phyloP scores from a whole-genome alignment of 2,113 vertebrate species.

The Hydropotes inermis region DNA sequence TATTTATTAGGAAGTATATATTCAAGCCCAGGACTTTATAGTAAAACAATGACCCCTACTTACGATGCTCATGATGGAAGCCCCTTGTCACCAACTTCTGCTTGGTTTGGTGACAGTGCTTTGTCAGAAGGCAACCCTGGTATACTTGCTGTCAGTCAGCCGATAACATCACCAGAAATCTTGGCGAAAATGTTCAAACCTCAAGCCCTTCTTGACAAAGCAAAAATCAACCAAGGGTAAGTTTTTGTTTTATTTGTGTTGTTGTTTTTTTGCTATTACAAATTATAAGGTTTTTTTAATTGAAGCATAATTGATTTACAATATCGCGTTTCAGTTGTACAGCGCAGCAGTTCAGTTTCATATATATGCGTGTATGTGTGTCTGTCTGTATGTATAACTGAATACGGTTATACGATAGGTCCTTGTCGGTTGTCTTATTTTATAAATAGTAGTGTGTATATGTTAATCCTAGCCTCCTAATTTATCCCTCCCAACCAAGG shows the following conservation, averaged over 20 bases:
- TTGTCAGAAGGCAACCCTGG: slow-evolving; percentile 98
- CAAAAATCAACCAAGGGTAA: slow-evolving; percentile 99
- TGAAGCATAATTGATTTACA: background rate
- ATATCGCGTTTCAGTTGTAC: background rate
- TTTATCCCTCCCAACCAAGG: slow-evolving; percentile 87
- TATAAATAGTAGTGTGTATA: background rate
- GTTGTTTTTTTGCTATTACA: background rate
- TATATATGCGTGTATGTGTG: background rate
- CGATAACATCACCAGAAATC: slow-evolving; percentile 95
- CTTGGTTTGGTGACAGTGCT: slow-evolving; percentile 98
- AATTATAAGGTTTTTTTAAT: background rate
- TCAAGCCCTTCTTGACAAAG: slow-evolving; percentile 97
- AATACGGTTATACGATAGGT: background rate
- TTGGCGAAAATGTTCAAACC: slow-evolving; percentile 97
- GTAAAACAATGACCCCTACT: slow-evolving; percentile 99
- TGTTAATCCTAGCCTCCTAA: background rate
- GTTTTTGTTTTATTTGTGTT: slow-evolving; percentile 56
- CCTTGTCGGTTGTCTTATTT: background rate
- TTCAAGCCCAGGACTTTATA: slow-evolving; percentile 98
- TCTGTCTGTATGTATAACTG: background rate
- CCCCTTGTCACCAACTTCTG: slow-evolving; percentile 95
- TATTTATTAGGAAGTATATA: slow-evolving; percentile 93
- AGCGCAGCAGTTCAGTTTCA: background rate
- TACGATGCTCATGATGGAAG: slow-evolving; percentile 98
- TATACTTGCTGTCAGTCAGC: slow-evolving; percentile 97